Base-by-base conservation (phyloP, 2,113 vertebrate species). In the Gorilla gorilla region DNA sequence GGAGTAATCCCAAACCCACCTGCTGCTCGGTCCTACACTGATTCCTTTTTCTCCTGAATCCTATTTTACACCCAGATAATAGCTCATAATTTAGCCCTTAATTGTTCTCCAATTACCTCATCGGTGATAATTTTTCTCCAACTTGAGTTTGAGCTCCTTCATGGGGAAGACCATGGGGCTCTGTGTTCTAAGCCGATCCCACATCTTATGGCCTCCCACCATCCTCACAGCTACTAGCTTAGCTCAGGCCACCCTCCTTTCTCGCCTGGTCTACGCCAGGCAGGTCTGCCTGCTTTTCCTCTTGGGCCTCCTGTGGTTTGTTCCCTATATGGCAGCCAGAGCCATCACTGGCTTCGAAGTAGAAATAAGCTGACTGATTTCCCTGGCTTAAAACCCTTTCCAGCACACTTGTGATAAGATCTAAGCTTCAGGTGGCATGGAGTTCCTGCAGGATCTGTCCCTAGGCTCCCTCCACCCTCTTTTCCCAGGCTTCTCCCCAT, bases 381-480 rank as follows among this genome's bases (percentile, higher is more conserved):
- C 35, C 17, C 10, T 1, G 68, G 83, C 20, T 68, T 68, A 27
- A 43, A 89, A 25, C 0, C 1, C 0, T 22, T 52, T n/a, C 75
- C 45, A 82, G 45, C 13, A 76, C 20, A 5, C 6, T 3, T n/a
- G 55, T 2, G 18, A 40, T 32, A 68, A 55, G 30, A 18, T 20
- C 43, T 48, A 25, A 79, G 73, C 20, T 38, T 30, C 66, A 45
- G 80, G 25, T 32, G 68, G 79, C 17, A 3, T 27, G 3, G 0
- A 9, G 48, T 17, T 9, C 40, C 35, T 8, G 11, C 0, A 9
- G 55, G 13, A 35, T 76, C 25, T 72, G 48, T 8, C 12, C 38
- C 32, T 7, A 8, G 11, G 3, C 16, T 8, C 22, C n/a, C 17
- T 20, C 13, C 3, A 2, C 20, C 16, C 8, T 9, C 72, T 9